Base-by-base conservation (phyloP, 2,888 invertebrate genomes). In the Tiphia femorata region DNA sequence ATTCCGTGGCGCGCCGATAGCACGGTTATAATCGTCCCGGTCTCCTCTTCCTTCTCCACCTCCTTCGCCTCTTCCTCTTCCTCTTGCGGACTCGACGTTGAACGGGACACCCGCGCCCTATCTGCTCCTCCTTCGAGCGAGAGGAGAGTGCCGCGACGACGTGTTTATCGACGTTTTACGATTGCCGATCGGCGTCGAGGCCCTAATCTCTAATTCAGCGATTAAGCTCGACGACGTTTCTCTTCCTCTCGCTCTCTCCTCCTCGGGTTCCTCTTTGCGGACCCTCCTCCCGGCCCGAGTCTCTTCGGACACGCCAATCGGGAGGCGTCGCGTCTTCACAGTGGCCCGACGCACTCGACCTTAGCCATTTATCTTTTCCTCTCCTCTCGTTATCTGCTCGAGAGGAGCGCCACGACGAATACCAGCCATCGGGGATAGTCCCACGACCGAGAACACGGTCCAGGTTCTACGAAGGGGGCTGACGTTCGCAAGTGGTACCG, bases 181-280 rank as follows among this genome's bases (percentile, higher is more conserved):
- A 37, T 19, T n/a, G 37, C 17, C 17, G 37, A 37, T 37, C 37
- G 29, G 16, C 29, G 43, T 30, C 25, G 10, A 17, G 17, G 19
- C 42, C 23, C 16, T 42, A 42, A 42, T 42, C 42, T 16, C 25
- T 14, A 25, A 42, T 42, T 42, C 16, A 10, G 10, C 42, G 42
- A 42, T 42, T 10, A 10, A 14, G 16, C 27, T 16, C 17, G 4
- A 10, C 8, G 25, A 25, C 16, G 8, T 16, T 5, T 35, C 35
- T 35, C 17, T 14, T 3, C 14, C 0, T 30, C 12, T 33, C 33
- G 6, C 14, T 35, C 7, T 8, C 17, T 16, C 17, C 16, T 25
- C 16, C 16, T 41, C 16, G 14, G 16, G n/a, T n/a, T n/a, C n/a
- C n/a, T n/a, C n/a, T n/a, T n/a, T n/a, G n/a, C n/a, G n/a, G n/a